Percentiles rank a stretch among this genome's conserved stretches.
These are phyloP conservation scores for Biston stratarius DNA, from an alignment of 2,888 invertebrate species.

Conservation along the genomic window DNA sequence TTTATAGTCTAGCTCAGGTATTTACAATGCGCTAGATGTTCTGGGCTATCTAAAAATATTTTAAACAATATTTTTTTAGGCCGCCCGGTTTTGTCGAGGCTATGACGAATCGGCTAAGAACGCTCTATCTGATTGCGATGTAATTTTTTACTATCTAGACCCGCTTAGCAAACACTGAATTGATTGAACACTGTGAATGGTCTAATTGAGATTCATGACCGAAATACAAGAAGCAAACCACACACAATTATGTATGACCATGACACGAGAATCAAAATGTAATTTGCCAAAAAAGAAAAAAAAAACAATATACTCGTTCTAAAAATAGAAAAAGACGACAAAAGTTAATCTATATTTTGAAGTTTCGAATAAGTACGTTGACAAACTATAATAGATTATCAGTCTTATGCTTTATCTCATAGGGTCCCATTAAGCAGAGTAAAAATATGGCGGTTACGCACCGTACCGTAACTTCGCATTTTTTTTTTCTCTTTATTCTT, in stretches of 20 bases:
- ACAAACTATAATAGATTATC: no score
- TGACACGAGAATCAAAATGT: no score
- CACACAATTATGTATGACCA: not conserved
- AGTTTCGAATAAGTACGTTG: no score
- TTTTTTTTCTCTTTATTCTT: no score
- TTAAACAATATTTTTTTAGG: constrained; percentile 17
- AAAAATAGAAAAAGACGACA: not conserved
- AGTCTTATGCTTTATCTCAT: no score
- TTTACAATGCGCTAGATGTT: constrained; percentile 28
- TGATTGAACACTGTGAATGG: not conserved
- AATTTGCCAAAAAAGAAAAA: no score
- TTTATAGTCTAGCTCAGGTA: constrained; percentile 24
- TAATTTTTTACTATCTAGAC: not conserved
- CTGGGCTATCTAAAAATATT: constrained; percentile 22
- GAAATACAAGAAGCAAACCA: not conserved
- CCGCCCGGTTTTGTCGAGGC: not conserved
- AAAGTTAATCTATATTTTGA: no score
- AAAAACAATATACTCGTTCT: not conserved
- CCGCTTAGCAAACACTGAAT: constrained; percentile 1
- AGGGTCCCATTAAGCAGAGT: no score
- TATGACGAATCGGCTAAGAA: constrained; percentile 20
- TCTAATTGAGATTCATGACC: not conserved
- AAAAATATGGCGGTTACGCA: no score
- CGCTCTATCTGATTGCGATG: not conserved
- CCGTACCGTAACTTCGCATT: no score